These are phyloP conservation scores for Scolopax bukidnonensis DNA, from an alignment of 2,797 vertebrate species.

Conservation along the genomic window DNA sequence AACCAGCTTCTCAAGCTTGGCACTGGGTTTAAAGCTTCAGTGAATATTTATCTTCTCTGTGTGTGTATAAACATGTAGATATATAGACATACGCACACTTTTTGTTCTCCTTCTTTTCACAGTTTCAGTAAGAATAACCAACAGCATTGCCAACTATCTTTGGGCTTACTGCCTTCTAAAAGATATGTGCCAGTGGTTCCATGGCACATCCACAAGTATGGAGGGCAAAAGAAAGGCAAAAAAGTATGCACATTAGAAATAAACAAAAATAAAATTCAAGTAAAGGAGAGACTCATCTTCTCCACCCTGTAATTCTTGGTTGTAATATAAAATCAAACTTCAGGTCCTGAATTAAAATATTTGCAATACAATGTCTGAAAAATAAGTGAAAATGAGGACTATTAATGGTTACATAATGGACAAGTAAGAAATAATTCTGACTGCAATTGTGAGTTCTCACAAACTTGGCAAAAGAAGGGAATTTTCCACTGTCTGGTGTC, in stretches of 20 bases:
- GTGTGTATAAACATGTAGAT: background rate
- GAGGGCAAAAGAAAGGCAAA: background rate
- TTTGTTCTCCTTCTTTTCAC: slow-evolving; percentile 21
- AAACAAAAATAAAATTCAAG: background rate
- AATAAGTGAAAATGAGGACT: background rate
- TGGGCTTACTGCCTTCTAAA: background rate
- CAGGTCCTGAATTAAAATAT: background rate
- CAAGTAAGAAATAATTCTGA: background rate
- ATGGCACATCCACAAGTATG: background rate
- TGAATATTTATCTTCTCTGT: background rate
- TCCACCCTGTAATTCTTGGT: background rate
- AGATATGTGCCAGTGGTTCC: background rate
- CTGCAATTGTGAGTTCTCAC: background rate
- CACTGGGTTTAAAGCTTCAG: background rate
- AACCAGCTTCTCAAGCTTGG: background rate
- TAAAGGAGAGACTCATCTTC: background rate
- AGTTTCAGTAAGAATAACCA: slow-evolving; percentile 1
- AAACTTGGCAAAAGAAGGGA: background rate
- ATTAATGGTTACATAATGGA: background rate
- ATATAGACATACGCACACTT: background rate
- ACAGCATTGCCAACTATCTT: background rate
- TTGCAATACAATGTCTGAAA: background rate
- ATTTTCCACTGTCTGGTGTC: background rate
- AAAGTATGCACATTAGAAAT: background rate
- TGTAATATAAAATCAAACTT: background rate